Base-by-base conservation (phyloP, 2,797 vertebrate genomes). In the Melanotaenia maccullochi region DNA sequence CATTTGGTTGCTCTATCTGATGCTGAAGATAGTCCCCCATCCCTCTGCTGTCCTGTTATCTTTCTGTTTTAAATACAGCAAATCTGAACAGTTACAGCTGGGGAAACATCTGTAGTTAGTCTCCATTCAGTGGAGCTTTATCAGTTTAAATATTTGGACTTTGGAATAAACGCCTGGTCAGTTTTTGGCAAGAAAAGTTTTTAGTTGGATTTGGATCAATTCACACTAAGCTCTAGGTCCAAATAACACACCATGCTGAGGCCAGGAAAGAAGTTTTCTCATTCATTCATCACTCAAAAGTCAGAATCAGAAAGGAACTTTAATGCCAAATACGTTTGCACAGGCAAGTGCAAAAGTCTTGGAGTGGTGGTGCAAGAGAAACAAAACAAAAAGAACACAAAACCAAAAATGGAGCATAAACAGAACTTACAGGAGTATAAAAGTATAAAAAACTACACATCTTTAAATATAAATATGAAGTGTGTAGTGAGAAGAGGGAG, bases 71-170 rank as follows among this genome's bases (percentile, higher is more conserved):
- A 61, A 76, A 71, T 60, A 65, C 77, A 68, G 71, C 30, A 65
- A 82, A 83, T 63, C 55, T 78, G 63, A 84, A 80, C 52, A 78
- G 8, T 65, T 72, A 65, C 72, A 79, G 71, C 72, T 60, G 54
- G 16, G 71, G 76, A 81, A 78, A 58, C 85, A 86, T 79, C 78
- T 86, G 83, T 65, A 68, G 55, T 81, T 82, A 56, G 82, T 83
- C 74, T 71, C 55, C 60, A 24, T 68, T 44, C 28, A n/a, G 47
- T 36, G 22, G 56, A 16, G 55, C 71, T 77, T 20, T 66, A 73
- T 79, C 78, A 54, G 52, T 69, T 78, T 58, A 65, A 70, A 62
- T 67, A 82, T 83, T 75, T 61, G 60, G 75, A 52, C 36, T n/a
- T 14, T 63, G 55, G 62, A 68, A 38, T 30, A 57, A 84, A 77